Base-by-base conservation (phyloP, 2,888 invertebrate genomes). In the Macrosoma leucophasiata region DNA sequence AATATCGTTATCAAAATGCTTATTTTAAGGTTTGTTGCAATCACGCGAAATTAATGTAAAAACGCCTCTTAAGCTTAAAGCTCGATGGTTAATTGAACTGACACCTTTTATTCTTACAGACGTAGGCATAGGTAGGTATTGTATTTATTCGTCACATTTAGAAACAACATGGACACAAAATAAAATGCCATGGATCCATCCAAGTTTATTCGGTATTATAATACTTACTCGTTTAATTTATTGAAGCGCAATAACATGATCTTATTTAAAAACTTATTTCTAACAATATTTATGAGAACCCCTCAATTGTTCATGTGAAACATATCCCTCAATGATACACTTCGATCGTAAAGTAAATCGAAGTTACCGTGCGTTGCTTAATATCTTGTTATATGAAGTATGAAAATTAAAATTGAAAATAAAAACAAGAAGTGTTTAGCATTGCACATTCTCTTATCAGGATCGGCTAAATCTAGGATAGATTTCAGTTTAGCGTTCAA, bases 391-490 rank as follows among this genome's bases (percentile, higher is more conserved):
- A 63, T 55, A 69, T 77, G 72, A 79, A 79, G 69, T 70, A 69
- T 68, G 68, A 73, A 79, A 81, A 70, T 67, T 74, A 75, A 62
- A 66, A 54, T 51, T 53, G 67, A 76, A 77, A 75, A 66, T 62
- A 71, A 79, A 36, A 72, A 70, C 68, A 75, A 79, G 79, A 79
- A 79, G 73, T 74, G 65, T 58, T 64, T 67, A 79, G 84, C 82
- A 81, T 82, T 75, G 82, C 84, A 82, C 84, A 84, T 84, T 84
- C 84, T 78, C 81, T 60, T 72, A 68, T 71, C 61, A 77, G 76
- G 72, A 72, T 72, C 67, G 76, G 75, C 78, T 79, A 76, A 66
- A 55, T 56, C 66, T 69, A 73, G 64, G 63, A 46, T 52, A 69
- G 59, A 76, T 71, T 76, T 70, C 67, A 50, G 73, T 75, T 75